Percentiles rank a stretch among this genome's conserved stretches.
Conservation (phyloP, 2,113 vertebrate genomes). For the Oryzias woworae region DNA sequence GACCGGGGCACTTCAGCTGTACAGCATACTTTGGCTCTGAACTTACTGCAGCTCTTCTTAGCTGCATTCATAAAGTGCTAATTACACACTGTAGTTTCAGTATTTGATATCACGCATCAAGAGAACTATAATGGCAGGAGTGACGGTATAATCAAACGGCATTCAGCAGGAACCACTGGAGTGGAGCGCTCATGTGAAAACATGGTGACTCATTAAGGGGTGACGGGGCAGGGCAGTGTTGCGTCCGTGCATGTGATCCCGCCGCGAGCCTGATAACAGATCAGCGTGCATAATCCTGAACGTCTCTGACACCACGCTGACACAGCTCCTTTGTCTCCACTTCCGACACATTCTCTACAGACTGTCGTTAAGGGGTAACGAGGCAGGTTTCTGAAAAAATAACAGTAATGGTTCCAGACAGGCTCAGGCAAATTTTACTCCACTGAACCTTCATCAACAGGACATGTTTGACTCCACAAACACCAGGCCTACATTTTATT, state of each 20-base stretch:
- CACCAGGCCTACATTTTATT: conserved; percentile 3
- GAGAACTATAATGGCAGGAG: conserved; percentile 4
- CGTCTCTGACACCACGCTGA: conserved; percentile 7
- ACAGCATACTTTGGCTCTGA: conserved; percentile 1
- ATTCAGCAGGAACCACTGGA: conserved; percentile 11
- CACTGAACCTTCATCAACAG: conserved; percentile 11
- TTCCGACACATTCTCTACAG: conserved; percentile 12
- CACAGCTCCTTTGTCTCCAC: conserved; percentile 15
- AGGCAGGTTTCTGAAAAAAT: conserved; percentile 17
- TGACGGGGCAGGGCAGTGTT: background rate
- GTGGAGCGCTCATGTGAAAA: conserved; percentile 13
- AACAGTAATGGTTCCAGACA: conserved; percentile 22
- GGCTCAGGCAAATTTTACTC: conserved; percentile 40
- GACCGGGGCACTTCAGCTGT: conserved; percentile 15
- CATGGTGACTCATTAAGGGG: conserved; percentile 38
- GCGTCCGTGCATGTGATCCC: conserved; percentile 38
- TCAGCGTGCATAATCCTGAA: conserved; percentile 68
- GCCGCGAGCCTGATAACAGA: conserved; percentile 29
- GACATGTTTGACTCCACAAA: background rate
- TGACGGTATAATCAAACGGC: conserved; percentile 19
- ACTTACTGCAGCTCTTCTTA: conserved; percentile 11
- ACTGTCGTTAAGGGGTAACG: conserved; percentile 4
- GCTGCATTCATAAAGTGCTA: conserved; percentile 6
- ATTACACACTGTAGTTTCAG: background rate
- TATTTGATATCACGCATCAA: conserved; percentile 12